These are phyloP conservation scores for Umimayanthus kanabou DNA, from an alignment of 92 coral and sea anemone species.

Conservation along the genomic window DNA sequence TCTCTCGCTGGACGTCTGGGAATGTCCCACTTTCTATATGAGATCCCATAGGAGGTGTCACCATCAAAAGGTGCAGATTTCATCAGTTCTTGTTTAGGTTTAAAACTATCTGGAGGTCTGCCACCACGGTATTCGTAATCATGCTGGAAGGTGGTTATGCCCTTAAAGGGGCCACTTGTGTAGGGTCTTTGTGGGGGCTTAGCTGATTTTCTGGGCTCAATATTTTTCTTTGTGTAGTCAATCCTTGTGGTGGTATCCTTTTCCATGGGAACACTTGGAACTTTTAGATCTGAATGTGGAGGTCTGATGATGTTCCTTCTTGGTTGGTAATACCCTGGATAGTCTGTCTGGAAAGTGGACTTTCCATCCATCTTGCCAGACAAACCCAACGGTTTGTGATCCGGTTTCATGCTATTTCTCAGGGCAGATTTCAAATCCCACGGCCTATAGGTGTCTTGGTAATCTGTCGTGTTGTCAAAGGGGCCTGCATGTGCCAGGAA, in stretches of 20 bases:
- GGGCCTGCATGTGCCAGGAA: slow-evolving; percentile 80
- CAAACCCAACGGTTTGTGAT: slow-evolving; percentile 59
- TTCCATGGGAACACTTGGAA: slow-evolving; percentile 88
- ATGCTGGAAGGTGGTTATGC: slow-evolving; percentile 87
- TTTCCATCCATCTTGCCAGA: slow-evolving; percentile 92
- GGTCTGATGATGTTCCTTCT: slow-evolving; percentile 86
- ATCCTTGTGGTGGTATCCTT: slow-evolving; percentile 92
- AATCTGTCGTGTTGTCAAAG: slow-evolving; percentile 85
- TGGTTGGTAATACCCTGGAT: slow-evolving; percentile 88
- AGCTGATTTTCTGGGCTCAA: slow-evolving; percentile 82
- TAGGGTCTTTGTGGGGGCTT: slow-evolving; percentile 81
- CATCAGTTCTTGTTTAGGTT: slow-evolving; percentile 78
- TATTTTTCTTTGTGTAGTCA: slow-evolving; percentile 89
- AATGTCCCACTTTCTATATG: slow-evolving; percentile 84
- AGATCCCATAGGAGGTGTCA: slow-evolving; percentile 80
- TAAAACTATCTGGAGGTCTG: slow-evolving; percentile 89
- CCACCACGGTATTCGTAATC: slow-evolving; percentile 90
- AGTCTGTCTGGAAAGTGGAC: slow-evolving; percentile 91
- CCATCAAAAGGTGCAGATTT: slow-evolving; percentile 93
- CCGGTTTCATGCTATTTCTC: slow-evolving; percentile 91
- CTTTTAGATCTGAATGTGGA: slow-evolving; percentile 77
- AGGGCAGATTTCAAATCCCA: slow-evolving; percentile 85
- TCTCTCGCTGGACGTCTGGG: slow-evolving; percentile 76
- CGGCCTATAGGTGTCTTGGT: slow-evolving; percentile 92
- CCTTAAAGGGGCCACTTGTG: slow-evolving; percentile 83